Conservation (phyloP, 2,888 invertebrate genomes). For the Dolomedes plantarius region DNA sequence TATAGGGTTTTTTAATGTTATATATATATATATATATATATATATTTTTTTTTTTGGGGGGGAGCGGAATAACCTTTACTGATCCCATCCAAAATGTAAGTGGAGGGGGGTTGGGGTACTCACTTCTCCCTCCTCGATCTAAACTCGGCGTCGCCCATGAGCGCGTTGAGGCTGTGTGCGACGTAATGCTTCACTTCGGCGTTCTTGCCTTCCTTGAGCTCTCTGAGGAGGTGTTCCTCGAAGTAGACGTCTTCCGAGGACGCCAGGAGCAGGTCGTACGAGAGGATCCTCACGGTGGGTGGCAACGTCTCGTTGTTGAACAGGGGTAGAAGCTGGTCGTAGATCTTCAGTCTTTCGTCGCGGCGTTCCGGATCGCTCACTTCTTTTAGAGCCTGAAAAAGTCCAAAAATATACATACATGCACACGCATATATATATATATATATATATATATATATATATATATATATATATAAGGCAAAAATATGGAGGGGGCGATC, state of each 20-base stretch:
- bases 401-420: too few relatives aligned
- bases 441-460: too few relatives aligned
- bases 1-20: too few relatives aligned
- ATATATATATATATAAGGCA: too few relatives aligned
- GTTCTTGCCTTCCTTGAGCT: conserved; percentile 42
- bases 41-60: too few relatives aligned
- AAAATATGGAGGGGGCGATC: too few relatives aligned
- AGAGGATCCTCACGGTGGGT: conserved; percentile 15
- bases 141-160: conserved; percentile 19
- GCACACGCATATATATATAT: too few relatives aligned
- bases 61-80: too few relatives aligned
- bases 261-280: conserved; percentile 26
- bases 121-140: conserved; percentile 1
- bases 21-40: too few relatives aligned
- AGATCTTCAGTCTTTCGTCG: not conserved
- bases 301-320: not conserved
- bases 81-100: too few relatives aligned
- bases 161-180: conserved; percentile 22
- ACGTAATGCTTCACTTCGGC: conserved; percentile 44
- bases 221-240: conserved; percentile 15
- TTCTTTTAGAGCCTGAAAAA: conserved; percentile 21
- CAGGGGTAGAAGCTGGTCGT: conserved; percentile 13
- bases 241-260: conserved; percentile 22
- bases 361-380: conserved; percentile 11
- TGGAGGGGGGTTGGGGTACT: too few relatives aligned